Percentiles rank a stretch among this genome's conserved stretches.
These are phyloP conservation scores for Conus betulinus DNA, from an alignment of 1,140 invertebrate genomes.

Conservation along the genomic window DNA sequence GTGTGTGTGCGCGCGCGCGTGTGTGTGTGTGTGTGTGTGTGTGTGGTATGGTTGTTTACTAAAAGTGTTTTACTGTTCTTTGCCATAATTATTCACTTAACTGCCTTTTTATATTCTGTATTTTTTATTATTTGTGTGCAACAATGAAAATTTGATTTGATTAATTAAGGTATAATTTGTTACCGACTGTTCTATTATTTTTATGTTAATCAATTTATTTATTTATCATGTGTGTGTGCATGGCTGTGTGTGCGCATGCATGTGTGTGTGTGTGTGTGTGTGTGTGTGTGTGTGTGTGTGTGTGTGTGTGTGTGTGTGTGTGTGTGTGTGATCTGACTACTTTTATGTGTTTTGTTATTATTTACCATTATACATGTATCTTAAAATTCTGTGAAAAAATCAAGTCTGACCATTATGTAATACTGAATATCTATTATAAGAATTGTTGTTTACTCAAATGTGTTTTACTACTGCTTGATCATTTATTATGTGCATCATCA, in stretches of 20 bases:
- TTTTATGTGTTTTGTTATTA: neutral
- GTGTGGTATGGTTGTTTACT: no score
- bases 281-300: constrained; percentile 20
- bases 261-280: neutral
- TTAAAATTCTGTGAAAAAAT: neutral
- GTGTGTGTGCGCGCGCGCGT: neutral
- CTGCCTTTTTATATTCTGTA: no score
- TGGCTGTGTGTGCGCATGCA: neutral
- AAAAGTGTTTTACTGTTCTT: no score
- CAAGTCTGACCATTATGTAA: neutral
- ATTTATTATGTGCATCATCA: neutral
- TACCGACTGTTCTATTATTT: no score
- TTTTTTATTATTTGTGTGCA: no score
- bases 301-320: constrained; percentile 11
- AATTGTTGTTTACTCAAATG: neutral
- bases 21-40: constrained; percentile 12
- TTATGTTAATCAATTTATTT: no score
- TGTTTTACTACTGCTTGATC: neutral
- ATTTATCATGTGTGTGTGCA: neutral
- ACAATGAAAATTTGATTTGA: no score
- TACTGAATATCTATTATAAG: neutral
- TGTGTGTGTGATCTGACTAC: neutral
- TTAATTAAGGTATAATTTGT: no score
- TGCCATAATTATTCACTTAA: no score
- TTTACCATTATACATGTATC: no score